Evolutionary conservation across 1,140 invertebrate genomes (phyloP), one percentile per base, ranked within the genome.

Genomic region (Wasmannia auropunctata): DNA sequence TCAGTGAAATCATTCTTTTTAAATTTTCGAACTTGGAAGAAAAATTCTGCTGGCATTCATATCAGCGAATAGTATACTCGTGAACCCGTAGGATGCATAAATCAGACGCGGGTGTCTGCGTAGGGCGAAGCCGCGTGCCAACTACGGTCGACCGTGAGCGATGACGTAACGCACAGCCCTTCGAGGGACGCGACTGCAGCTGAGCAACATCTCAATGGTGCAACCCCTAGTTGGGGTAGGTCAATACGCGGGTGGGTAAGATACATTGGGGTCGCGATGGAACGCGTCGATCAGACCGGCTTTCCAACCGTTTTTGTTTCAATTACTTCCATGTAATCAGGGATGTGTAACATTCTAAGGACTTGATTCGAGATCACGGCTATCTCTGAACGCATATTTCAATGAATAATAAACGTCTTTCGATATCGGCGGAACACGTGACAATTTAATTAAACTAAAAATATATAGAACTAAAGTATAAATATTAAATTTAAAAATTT

Each of bases 201-300:
- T 75, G 80, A 84, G 54, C 80, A 84, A 84, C 54, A 75, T 84
- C 80, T 84, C 69, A 84, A 84, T 84, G 69, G 69, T 62, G 51
- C 54, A 75, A 0, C 19, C 11, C 6, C 37, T 11, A 34, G 80
- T 84, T 84, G 37, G 14, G 80, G 14, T 84, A 84, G 80, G 80
- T 84, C 80, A 75, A 46, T 75, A 40, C 51, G 16, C 54, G 43
- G 7, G 14, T 40, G 65, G 37, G 37, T 46, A 43, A 80, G 63
- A 69, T 80, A 80, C 77, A 69, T 80, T 80, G 63, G 49, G 77
- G 46, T 80, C 63, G 34, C 49, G 25, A 80, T 54, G 10, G 46
- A 37, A 19, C 31, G 62, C 62, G 77, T n/a, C 46, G 14, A 40
- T 8, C 43, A 43, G 60, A 63, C n/a, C 14, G 46, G 46, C 6